A percentile compares a stretch with the other conserved stretches of the same genome.
Conservation (phyloP, 1,140 invertebrate species). For the Mactra quadrangularis region DNA sequence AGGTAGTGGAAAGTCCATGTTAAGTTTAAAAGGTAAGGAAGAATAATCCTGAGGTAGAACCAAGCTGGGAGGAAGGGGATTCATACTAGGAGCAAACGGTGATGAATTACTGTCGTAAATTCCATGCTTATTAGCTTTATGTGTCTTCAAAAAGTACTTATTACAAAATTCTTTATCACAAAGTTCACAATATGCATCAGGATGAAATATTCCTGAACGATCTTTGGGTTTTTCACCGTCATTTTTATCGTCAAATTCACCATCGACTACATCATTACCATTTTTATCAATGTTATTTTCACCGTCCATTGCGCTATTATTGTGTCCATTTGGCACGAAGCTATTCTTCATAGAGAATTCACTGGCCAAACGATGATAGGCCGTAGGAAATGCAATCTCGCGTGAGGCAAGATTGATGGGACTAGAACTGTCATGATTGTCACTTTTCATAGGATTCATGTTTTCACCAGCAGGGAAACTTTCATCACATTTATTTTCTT, state of each 20-base stretch:
- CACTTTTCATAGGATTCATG: constrained; percentile 45
- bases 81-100: constrained; percentile 71
- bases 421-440: constrained; percentile 41
- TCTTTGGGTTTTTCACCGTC: constrained; percentile 60
- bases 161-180: constrained; percentile 87
- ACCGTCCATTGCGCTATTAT: constrained; percentile 50
- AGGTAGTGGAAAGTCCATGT: constrained; percentile 62
- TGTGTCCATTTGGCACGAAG: constrained; percentile 92
- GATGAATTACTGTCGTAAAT: constrained; percentile 86
- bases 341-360: constrained; percentile 78
- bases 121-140: constrained; percentile 99
- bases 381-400: constrained; percentile 77
- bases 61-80: constrained; percentile 50
- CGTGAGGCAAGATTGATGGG: constrained; percentile 46
- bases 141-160: constrained; percentile 91
- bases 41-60: constrained; percentile 70
- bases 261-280: constrained; percentile 58
- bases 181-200: constrained; percentile 94
- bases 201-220: constrained; percentile 76
- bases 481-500: constrained; percentile 67
- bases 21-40: constrained; percentile 60
- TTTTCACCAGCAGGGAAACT: constrained; percentile 59
- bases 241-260: constrained; percentile 58
- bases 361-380: constrained; percentile 81
- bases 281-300: constrained; percentile 59